phyloP scores from a whole-genome alignment of 2,888 invertebrate species.

The Megalurothrips usitatus region DNA sequence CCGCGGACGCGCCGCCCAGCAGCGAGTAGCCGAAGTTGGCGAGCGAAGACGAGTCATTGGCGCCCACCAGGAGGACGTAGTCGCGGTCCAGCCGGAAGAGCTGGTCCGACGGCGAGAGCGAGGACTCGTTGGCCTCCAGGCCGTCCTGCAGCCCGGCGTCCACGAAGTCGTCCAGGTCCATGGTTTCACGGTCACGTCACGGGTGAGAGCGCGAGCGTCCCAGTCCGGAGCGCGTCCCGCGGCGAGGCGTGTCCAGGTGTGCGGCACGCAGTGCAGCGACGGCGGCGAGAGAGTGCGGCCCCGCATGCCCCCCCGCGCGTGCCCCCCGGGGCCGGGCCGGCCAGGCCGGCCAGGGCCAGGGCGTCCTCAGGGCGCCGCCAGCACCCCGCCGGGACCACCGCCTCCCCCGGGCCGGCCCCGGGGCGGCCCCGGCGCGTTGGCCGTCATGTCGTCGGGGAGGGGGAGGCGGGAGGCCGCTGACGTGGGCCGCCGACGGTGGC shows the following conservation, averaged over 20 bases:
- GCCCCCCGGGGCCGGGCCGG: not conserved
- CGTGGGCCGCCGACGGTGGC: too few relatives aligned
- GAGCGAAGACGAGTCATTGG: slow-evolving; percentile 29
- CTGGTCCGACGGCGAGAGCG: slow-evolving; percentile 29
- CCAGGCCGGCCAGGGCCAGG: not conserved
- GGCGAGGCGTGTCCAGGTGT: not conserved
- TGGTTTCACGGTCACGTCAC: slow-evolving; percentile 5
- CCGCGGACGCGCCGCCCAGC: slow-evolving; percentile 27
- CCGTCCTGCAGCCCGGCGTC: slow-evolving; percentile 23
- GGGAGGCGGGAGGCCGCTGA: not conserved
- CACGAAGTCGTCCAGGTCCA: slow-evolving; percentile 29
- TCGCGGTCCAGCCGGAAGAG: slow-evolving; percentile 39
- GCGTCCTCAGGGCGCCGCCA: not conserved
- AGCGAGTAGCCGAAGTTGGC: slow-evolving; percentile 29
- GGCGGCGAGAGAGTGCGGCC: not conserved
- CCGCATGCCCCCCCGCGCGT: not conserved
- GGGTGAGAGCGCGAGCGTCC: not conserved
- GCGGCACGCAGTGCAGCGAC: not conserved
- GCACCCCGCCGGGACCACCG: not conserved
- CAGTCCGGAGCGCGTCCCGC: slow-evolving; percentile 22
- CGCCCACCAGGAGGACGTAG: slow-evolving; percentile 37
- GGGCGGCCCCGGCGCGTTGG: slow-evolving; percentile 15
- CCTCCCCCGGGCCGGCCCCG: not conserved
- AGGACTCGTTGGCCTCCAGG: slow-evolving; percentile 25
- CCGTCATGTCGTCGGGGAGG: not conserved